These are phyloP conservation scores for Protodeltote pygarga DNA, from an alignment of 2,888 invertebrate genomes.

Conservation along the genomic window DNA sequence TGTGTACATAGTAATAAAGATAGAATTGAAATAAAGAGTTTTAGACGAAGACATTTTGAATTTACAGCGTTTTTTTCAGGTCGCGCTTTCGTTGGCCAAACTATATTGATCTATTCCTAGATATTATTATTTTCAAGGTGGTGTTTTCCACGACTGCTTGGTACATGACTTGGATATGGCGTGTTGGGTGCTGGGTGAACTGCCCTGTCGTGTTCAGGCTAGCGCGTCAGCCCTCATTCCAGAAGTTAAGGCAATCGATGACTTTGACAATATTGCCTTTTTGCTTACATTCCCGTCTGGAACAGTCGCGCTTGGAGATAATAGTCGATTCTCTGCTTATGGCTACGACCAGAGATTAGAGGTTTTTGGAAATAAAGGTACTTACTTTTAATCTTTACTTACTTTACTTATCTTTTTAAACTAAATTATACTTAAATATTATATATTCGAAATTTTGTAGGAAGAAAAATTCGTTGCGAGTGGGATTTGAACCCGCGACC, in stretches of 20 bases:
- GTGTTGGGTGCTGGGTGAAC: slow-evolving; percentile 88
- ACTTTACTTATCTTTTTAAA: too few relatives aligned
- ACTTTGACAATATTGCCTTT: slow-evolving; percentile 89
- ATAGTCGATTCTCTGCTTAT: slow-evolving; percentile 87
- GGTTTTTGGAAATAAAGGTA: slow-evolving; percentile 88
- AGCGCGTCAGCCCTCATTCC: slow-evolving; percentile 85
- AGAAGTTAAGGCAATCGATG: slow-evolving; percentile 87
- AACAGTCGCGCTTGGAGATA: slow-evolving; percentile 88
- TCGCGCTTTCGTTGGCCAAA: too few relatives aligned
- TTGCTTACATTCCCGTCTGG: slow-evolving; percentile 88
- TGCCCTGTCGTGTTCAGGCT: slow-evolving; percentile 86
- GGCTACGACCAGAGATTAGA: slow-evolving; percentile 91
- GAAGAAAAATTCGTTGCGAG: too few relatives aligned
- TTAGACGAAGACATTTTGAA: too few relatives aligned
- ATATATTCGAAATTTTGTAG: too few relatives aligned
- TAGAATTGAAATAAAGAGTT: too few relatives aligned
- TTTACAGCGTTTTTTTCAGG: too few relatives aligned
- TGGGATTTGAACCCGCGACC: too few relatives aligned
- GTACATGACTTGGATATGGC: slow-evolving; percentile 90
- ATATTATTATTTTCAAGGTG: slow-evolving; percentile 73
- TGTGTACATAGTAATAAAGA: too few relatives aligned
- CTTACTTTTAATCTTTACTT: background rate
- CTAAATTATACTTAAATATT: too few relatives aligned
- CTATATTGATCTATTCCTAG: too few relatives aligned
- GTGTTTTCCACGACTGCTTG: slow-evolving; percentile 90